Evolutionary conservation across 2,888 invertebrate genomes (phyloP).

Genomic region (Diabrotica balteata): DNA sequence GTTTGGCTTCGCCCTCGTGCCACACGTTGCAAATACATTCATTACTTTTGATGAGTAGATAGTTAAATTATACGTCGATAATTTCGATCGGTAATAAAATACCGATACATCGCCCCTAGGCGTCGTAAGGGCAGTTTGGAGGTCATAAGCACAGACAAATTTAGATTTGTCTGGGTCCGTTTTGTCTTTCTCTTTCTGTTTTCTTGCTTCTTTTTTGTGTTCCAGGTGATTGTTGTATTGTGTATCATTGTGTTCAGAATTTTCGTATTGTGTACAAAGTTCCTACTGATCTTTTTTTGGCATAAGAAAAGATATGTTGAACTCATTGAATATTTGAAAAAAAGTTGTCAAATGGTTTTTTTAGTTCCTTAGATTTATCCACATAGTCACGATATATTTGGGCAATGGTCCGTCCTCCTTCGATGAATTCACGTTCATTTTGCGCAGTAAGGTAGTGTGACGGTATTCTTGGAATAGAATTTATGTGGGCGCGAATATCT

Average conservation of each 20-base stretch:
- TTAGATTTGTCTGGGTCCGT: background rate
- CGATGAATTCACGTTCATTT: background rate
- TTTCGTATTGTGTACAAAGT: too few relatives aligned
- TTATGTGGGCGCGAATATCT: background rate
- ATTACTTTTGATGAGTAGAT: too few relatives aligned
- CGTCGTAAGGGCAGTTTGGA: conserved; percentile 1
- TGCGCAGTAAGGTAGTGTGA: background rate
- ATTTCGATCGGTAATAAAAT: background rate
- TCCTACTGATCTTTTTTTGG: background rate
- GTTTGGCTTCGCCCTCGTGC: too few relatives aligned
- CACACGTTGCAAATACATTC: too few relatives aligned
- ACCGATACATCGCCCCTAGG: conserved; percentile 1
- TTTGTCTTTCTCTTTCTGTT: conserved; percentile 1
- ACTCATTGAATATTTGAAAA: background rate
- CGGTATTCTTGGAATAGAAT: background rate
- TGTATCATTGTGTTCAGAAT: too few relatives aligned
- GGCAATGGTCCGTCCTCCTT: too few relatives aligned
- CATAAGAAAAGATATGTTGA: background rate
- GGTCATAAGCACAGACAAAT: background rate
- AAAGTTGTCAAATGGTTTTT: background rate
- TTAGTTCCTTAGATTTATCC: too few relatives aligned
- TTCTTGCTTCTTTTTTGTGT: background rate
- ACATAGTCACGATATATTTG: too few relatives aligned
- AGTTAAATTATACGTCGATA: too few relatives aligned
- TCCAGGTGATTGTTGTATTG: background rate